Percentiles rank a stretch among this genome's conserved stretches.
Evolutionary conservation across 2,113 vertebrate genomes (phyloP).

Genomic region (Psittacula cyanocephala): DNA sequence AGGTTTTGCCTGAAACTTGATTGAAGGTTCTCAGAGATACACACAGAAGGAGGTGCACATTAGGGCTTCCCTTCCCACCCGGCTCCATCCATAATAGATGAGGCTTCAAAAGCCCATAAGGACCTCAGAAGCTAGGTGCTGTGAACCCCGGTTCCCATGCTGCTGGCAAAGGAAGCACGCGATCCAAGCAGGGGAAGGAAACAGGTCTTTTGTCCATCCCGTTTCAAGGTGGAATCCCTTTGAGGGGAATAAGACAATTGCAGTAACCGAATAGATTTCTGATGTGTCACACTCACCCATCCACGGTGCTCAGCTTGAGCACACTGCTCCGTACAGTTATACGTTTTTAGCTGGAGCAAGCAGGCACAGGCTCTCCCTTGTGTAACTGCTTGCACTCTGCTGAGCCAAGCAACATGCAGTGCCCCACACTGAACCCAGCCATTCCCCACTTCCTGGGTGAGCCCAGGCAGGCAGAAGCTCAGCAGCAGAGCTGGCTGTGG

Average conservation of each 20-base stretch:
- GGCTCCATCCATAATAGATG: not conserved
- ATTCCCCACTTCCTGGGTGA: not conserved
- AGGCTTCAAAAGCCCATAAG: not conserved
- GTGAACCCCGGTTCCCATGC: not conserved
- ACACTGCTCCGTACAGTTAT: fast-evolving
- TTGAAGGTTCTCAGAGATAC: not conserved
- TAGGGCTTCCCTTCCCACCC: not conserved
- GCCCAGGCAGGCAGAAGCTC: not conserved
- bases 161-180: fast-evolving
- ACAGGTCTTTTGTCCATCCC: not conserved
- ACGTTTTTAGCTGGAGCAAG: not conserved
- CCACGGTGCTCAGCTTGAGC: fast-evolving
- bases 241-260: not conserved
- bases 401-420: not conserved
- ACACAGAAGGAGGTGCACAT: not conserved
- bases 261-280: no score
- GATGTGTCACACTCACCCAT: fast-evolving
- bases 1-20: not conserved
- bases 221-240: not conserved
- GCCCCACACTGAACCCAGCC: not conserved
- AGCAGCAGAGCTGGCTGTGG: fast-evolving
- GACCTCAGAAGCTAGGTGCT: not conserved
- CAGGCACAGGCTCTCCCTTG: not conserved
- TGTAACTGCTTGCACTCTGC: not conserved
- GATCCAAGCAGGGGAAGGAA: fast-evolving